Evolutionary conservation across 1,140 invertebrate species (phyloP).

Genomic region (Drosophila biarmipes): DNA sequence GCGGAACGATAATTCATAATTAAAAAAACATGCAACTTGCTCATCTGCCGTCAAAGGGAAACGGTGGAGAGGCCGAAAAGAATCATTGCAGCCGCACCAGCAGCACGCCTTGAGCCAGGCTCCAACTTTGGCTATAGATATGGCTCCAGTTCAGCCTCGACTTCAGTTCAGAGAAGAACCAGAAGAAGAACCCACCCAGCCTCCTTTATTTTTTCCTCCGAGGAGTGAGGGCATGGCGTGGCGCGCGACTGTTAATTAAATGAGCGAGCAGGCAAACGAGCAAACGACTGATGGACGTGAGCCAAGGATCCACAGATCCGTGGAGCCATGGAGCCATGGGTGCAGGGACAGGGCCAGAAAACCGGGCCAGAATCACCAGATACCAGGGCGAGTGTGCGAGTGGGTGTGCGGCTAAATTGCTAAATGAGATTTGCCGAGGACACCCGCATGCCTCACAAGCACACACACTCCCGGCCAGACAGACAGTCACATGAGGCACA

Average conservation of each 20-base stretch:
- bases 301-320: conserved; percentile 35
- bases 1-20: conserved; percentile 78
- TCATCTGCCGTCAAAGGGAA: conserved; percentile 43
- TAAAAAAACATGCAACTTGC: conserved; percentile 78
- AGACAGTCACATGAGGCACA: conserved; percentile 60
- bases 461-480: conserved; percentile 1
- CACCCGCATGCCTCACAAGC: conserved; percentile 54
- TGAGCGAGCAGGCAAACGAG: conserved; percentile 82
- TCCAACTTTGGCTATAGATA: conserved; percentile 28
- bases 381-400: conserved; percentile 43
- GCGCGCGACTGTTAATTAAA: conserved; percentile 82
- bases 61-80: conserved; percentile 34
- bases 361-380: conserved; percentile 9
- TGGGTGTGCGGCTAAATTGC: conserved; percentile 83
- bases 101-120: conserved; percentile 62
- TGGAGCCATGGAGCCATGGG: conserved; percentile 37
- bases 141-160: conserved; percentile 26
- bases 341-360: conserved; percentile 8
- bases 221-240: conserved; percentile 56
- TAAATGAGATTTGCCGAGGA: conserved; percentile 78
- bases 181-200: conserved; percentile 3
- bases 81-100: conserved; percentile 63
- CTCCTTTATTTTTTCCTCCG: conserved; percentile 17
- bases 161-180: neutral
- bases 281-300: conserved; percentile 80